A percentile compares a stretch with the other conserved stretches of the same genome.
These are phyloP conservation scores for Galerucella calmariensis DNA, from an alignment of 2,888 invertebrate species.

Conservation along the genomic window DNA sequence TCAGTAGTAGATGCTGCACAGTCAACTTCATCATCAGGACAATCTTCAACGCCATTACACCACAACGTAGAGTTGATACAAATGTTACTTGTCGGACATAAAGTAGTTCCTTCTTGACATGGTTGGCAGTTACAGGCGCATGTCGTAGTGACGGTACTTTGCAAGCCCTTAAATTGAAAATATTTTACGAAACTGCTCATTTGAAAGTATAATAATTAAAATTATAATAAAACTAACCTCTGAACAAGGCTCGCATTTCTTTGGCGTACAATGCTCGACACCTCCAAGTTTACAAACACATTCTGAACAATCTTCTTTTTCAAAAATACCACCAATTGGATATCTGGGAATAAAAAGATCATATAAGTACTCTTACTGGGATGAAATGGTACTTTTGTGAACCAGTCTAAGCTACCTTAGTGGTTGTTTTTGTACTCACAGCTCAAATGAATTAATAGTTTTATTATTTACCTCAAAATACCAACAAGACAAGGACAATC, in stretches of 20 bases:
- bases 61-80: conserved; percentile 78
- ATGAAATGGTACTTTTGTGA: too few species aligned
- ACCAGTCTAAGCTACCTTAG: too few species aligned
- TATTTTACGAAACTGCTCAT: too few species aligned
- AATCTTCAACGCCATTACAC: conserved; percentile 86
- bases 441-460: neutral
- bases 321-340: conserved; percentile 76
- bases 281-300: conserved; percentile 85
- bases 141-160: conserved; percentile 69
- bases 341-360: conserved; percentile 67
- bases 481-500: conserved; percentile 84
- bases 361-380: neutral
- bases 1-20: conserved; percentile 65
- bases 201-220: neutral
- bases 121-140: conserved; percentile 81
- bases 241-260: conserved; percentile 75
- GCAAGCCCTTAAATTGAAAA: conserved; percentile 64
- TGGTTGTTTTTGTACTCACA: too few species aligned
- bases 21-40: conserved; percentile 82
- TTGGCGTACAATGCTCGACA: conserved; percentile 74
- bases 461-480: conserved; percentile 68
- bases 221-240: conserved; percentile 58
- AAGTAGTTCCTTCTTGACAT: conserved; percentile 73
- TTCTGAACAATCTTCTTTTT: conserved; percentile 79
- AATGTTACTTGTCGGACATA: conserved; percentile 80